Evolutionary conservation across 2,113 vertebrate species (phyloP), one percentile per base, ranked within the genome.

Genomic region (Grus americana): DNA sequence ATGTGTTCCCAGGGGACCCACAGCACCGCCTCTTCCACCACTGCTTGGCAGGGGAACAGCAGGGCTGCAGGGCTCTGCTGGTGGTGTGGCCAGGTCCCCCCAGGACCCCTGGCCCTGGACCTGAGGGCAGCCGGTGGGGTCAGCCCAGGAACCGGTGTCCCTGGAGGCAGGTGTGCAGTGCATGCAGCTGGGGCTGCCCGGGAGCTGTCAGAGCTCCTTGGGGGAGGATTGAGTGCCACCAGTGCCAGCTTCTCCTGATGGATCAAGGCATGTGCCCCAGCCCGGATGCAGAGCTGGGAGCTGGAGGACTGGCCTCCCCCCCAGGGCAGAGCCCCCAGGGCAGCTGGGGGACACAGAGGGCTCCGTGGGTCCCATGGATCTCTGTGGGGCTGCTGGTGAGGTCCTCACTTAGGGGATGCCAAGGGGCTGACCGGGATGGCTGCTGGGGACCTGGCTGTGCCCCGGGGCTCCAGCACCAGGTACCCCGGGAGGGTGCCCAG

Each of bases 401-500:
- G 8, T 71, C 32, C 5, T 38, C 15, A 17, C 15, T 12, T 1
- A 7, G 21, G 18, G 18, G 5, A 63, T 34, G 44, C 38, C 54
- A 62, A 50, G 44, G 32, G 27, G 21, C 29, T 57, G 36, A 74
- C 27, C 0, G 0, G 13, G 30, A 75, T 44, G 21, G 10, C 62
- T 4, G 4, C 12, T 68, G 38, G 30, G 23, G 18, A 36, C n/a
- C 5, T 24, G 21, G 21, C 63, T 88, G 73, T 81, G 47, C 7
- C n/a, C 22, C 1, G 1, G 4, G 9, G 12, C 38, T 58, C 58
- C 34, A 66, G 57, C 7, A 34, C 14, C 27, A n/a, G 8, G 12
- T 38, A 27, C 8, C 8, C 10, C 0, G 0, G 0, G 29, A 49
- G 6, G 21, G 29, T 13, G n/a, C 6, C 11, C 22, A 54, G 13